These are phyloP conservation scores for Mungos mungo DNA, from an alignment of 2,113 vertebrate species.

Conservation along the genomic window DNA sequence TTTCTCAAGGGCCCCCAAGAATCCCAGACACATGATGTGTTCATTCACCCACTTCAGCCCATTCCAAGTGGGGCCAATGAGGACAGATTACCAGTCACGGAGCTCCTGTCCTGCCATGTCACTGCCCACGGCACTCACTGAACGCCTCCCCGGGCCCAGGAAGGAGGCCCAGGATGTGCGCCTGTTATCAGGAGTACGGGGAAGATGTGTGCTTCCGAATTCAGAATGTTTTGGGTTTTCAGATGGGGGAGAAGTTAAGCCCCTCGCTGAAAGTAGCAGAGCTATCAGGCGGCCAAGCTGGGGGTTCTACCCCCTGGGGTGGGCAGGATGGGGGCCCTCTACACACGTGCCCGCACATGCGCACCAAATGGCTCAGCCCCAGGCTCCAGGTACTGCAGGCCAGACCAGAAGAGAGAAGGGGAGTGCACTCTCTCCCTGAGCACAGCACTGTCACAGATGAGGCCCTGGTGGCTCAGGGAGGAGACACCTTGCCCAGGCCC, in stretches of 20 bases:
- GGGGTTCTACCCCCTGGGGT: not conserved
- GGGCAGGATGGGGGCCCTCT: not conserved
- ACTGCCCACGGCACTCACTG: not conserved
- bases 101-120: not conserved
- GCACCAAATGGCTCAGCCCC: not conserved
- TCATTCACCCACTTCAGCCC: slow-evolving; percentile 35
- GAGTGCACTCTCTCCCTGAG: not conserved
- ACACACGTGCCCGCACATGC: too few species aligned
- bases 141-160: not conserved
- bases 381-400: not conserved
- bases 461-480: not conserved
- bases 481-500: not conserved
- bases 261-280: not conserved
- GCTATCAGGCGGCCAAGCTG: not conserved
- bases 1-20: slow-evolving; percentile 2
- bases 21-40: slow-evolving; percentile 18
- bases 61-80: slow-evolving; percentile 21
- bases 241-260: not conserved
- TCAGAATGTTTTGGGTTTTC: not conserved
- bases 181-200: not conserved
- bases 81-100: not conserved
- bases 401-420: not conserved
- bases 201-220: not conserved
- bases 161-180: not conserved
- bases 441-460: not conserved